A percentile compares a stretch with the other conserved stretches of the same genome.
These are phyloP conservation scores for Drosophila formosana DNA, from an alignment of 2,888 invertebrate species.

Conservation along the genomic window DNA sequence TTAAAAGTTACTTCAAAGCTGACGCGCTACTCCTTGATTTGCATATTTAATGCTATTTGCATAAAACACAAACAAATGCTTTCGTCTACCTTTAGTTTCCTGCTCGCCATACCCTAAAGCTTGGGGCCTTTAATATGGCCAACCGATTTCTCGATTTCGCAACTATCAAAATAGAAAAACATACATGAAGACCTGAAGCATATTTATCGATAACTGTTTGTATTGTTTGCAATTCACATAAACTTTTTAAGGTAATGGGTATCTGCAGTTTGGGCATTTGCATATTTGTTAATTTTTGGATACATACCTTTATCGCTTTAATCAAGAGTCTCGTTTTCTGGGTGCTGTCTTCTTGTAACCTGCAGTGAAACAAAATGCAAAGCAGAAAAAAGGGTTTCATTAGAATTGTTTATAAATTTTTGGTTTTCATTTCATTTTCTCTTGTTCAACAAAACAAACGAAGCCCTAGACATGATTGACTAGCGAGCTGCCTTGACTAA, in stretches of 20 bases:
- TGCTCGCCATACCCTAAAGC: no score
- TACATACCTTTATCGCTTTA: conserved; percentile 73
- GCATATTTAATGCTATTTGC: conserved; percentile 75
- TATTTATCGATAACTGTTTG: neutral
- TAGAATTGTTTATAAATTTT: conserved; percentile 70
- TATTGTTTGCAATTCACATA: neutral
- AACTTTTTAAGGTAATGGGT: conserved; percentile 1
- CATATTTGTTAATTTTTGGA: neutral
- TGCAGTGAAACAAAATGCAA: conserved; percentile 9
- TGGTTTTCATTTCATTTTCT: conserved; percentile 25
- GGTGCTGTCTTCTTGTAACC: conserved; percentile 5
- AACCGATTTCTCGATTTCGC: conserved; percentile 1
- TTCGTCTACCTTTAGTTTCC: neutral
- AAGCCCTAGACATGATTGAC: neutral
- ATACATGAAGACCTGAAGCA: neutral
- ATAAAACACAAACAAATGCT: conserved; percentile 44
- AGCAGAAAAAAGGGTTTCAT: conserved; percentile 35
- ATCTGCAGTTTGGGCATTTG: conserved; percentile 11
- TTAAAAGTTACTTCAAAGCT: conserved; percentile 65
- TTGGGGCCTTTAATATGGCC: neutral
- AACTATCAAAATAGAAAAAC: neutral
- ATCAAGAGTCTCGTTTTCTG: conserved; percentile 43
- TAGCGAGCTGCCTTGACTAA: neutral
- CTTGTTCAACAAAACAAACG: neutral
- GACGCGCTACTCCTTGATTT: conserved; percentile 53